phyloP scores from a whole-genome alignment of 2,113 vertebrate genomes.

The Calidris pygmaea region DNA sequence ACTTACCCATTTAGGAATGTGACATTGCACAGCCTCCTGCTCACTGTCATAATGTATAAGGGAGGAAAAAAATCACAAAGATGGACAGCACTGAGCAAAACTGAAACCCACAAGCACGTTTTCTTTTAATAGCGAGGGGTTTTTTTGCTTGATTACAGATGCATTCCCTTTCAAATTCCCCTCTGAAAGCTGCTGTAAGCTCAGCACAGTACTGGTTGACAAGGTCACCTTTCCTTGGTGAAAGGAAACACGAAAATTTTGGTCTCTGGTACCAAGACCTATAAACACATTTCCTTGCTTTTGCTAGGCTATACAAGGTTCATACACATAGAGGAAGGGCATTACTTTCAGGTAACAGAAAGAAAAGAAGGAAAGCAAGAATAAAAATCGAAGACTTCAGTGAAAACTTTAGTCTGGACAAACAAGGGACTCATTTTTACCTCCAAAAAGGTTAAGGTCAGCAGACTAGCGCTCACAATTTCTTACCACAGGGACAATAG shows the following conservation, averaged over 20 bases:
- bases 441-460: slow-evolving; percentile 49
- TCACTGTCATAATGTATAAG: background rate
- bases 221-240: slow-evolving; percentile 2
- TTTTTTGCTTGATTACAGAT: background rate
- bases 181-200: background rate
- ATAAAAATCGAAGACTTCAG: background rate
- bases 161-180: background rate
- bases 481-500: slow-evolving; percentile 40
- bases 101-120: background rate
- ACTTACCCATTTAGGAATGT: background rate
- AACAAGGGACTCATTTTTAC: slow-evolving; percentile 50
- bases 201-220: background rate
- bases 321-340: background rate
- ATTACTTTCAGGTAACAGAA: background rate
- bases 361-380: background rate
- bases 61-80: background rate
- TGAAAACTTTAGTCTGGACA: slow-evolving; percentile 8
- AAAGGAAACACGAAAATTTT: background rate
- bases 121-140: background rate
- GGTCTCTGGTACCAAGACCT: background rate
- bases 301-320: background rate
- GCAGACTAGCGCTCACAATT: background rate
- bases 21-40: background rate
- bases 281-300: background rate
- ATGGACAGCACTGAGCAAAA: background rate